Base-by-base conservation (phyloP, 2,888 invertebrate genomes). In the Cancer borealis region DNA sequence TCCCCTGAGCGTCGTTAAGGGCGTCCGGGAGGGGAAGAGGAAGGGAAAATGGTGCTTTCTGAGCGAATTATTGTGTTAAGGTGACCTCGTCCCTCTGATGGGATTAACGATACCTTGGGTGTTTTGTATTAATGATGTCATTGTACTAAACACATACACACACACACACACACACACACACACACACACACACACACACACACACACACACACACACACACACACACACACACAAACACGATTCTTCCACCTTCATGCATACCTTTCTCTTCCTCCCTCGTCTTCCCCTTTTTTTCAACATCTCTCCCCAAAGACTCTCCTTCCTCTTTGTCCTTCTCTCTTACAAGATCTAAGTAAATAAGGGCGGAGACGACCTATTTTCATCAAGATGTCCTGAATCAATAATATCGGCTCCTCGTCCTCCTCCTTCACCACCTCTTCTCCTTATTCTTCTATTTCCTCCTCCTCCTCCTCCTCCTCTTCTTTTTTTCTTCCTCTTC, bases 71-170 rank as follows among this genome's bases (percentile, higher is more conserved):
- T 30, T 79, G 30, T 79, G 79, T 79, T 79, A 14, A 26, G 12
- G 30, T 79, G 79, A 79, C 79, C 79, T 26, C 79, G 30, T 79
- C 30, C 21, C 10, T 79, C 26, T 30, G 12, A 30, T 12, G 79
- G 79, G 79, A 79, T 79, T 79, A 79, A 79, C 79, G 79, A 30
- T 14, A 30, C 79, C 30, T 30, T 79, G 79, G 79, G 79, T 79
- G 30, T 30, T 26, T 30, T 30, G 14, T 26, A 79, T 79, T 30
- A 79, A 79, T 12, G 30, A 30, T 10, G 30, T 30, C 8, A 26
- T 30, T 3, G 12, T 30, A 30, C 8, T 10, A 30, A 10, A 3
- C 30, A 26, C 14, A 79, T 30, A 79, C 30, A 14, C 79, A 79
- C 79, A 79, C 79, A 30, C 79, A 79, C 79, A 79, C 30, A 30